Evolutionary conservation across 1,140 invertebrate species (phyloP).

Genomic region (Holcopasites calliopsidis): DNA sequence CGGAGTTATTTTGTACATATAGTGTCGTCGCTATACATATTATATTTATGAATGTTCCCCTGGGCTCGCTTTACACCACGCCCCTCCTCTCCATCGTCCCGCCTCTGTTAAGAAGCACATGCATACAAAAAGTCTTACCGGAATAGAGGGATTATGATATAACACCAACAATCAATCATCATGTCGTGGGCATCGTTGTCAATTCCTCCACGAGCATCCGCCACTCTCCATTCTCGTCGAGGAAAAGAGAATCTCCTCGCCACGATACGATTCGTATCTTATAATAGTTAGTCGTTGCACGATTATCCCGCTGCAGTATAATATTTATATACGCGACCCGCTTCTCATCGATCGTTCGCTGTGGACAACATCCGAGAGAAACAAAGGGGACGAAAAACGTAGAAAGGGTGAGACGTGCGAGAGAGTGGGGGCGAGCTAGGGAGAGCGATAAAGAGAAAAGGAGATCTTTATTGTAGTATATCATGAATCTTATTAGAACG

Average conservation of each 20-base stretch:
- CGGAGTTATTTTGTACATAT: constrained; percentile 58
- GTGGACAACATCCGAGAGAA: constrained; percentile 18
- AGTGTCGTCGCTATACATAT: constrained; percentile 7
- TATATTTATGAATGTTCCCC: constrained; percentile 31
- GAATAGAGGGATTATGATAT: background rate
- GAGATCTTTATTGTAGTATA: constrained; percentile 39
- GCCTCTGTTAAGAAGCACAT: constrained; percentile 30
- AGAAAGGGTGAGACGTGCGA: background rate
- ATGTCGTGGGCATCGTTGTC: constrained; percentile 54
- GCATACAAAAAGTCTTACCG: constrained; percentile 18
- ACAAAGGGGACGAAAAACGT: background rate
- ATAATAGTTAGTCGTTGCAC: constrained; percentile 47
- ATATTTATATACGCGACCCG: constrained; percentile 43
- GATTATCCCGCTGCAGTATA: constrained; percentile 48
- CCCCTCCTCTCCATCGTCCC: constrained; percentile 19
- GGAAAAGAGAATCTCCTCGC: constrained; percentile 14
- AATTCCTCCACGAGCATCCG: constrained; percentile 48
- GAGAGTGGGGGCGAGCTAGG: background rate
- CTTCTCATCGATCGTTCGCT: constrained; percentile 43
- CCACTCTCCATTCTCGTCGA: constrained; percentile 30
- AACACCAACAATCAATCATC: constrained; percentile 34
- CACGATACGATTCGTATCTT: constrained; percentile 37
- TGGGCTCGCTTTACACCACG: constrained; percentile 20
- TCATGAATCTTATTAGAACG: constrained; percentile 29
- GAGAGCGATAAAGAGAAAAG: background rate